A percentile compares a stretch with the other conserved stretches of the same genome.
These are phyloP conservation scores for Acropora yongei DNA, from an alignment of 64 coral and sea anemone genomes.

Conservation along the genomic window DNA sequence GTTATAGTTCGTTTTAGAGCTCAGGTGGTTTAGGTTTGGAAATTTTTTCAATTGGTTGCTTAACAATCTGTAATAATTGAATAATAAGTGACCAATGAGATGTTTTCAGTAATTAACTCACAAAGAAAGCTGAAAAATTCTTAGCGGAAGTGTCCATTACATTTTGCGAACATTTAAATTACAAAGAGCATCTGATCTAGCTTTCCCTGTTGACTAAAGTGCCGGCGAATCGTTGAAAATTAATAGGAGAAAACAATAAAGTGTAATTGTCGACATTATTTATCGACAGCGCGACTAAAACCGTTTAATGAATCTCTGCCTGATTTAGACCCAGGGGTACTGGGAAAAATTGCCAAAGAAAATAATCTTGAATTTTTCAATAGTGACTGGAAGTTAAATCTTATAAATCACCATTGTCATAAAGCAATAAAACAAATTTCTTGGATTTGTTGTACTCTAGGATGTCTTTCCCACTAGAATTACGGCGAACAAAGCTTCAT, in stretches of 20 bases:
- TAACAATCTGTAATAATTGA: too few relatives aligned
- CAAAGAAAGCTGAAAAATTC: too few relatives aligned
- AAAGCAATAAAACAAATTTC: slow-evolving; percentile 21
- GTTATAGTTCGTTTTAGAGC: too few relatives aligned
- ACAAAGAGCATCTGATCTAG: slow-evolving; percentile 45
- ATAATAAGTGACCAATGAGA: too few relatives aligned
- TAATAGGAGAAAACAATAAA: slow-evolving; percentile 42
- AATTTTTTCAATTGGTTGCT: too few relatives aligned
- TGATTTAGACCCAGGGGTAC: slow-evolving; percentile 42
- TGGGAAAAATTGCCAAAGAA: slow-evolving; percentile 58
- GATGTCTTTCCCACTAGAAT: slow-evolving; percentile 66
- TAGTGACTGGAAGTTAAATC: slow-evolving; percentile 65
- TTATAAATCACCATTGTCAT: slow-evolving; percentile 47
- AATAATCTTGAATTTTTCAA: slow-evolving; percentile 60
- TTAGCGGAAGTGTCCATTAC: too few relatives aligned
- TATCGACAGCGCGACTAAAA: slow-evolving; percentile 40
- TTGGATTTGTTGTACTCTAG: slow-evolving; percentile 62
- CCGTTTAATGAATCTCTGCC: slow-evolving; percentile 43
- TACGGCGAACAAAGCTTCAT: slow-evolving; percentile 52
- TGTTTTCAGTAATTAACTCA: too few relatives aligned
- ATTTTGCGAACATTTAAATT: slow-evolving; percentile 39
- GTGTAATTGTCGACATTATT: slow-evolving; percentile 46
- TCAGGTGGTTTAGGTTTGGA: too few relatives aligned
- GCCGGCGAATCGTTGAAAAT: slow-evolving; percentile 47
- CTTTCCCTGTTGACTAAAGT: slow-evolving; percentile 12